A percentile compares a stretch with the other conserved stretches of the same genome.
phyloP scores from a whole-genome alignment of 2,797 vertebrate genomes.

The Protosalanx chinensis region DNA sequence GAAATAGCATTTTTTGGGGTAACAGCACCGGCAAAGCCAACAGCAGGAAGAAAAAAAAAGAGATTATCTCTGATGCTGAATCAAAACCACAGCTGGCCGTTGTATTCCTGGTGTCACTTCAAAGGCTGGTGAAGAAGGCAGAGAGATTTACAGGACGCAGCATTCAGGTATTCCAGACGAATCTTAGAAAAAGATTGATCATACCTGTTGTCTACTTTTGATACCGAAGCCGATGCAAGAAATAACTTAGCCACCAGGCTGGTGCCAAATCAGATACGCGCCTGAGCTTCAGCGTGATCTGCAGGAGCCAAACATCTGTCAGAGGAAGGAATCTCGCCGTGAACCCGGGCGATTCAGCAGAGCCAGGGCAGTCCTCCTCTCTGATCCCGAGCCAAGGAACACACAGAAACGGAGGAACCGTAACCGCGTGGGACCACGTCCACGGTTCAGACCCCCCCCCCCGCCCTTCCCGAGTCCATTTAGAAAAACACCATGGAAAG shows the following conservation, averaged over 20 bases:
- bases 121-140: slow-evolving; percentile 35
- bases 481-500: too few relatives aligned
- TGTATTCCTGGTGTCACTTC: slow-evolving; percentile 34
- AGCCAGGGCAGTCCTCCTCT: slow-evolving; percentile 26
- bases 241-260: slow-evolving; percentile 28
- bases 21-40: not conserved
- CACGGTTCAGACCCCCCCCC: too few relatives aligned
- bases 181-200: slow-evolving; percentile 26
- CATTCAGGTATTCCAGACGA: slow-evolving; percentile 33
- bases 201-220: slow-evolving; percentile 33
- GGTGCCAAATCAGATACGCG: slow-evolving; percentile 35
- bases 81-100: slow-evolving; percentile 17
- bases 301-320: slow-evolving; percentile 65
- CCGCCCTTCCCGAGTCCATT: too few relatives aligned
- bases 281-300: slow-evolving; percentile 51
- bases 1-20: slow-evolving; percentile 9
- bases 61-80: slow-evolving; percentile 12
- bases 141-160: slow-evolving; percentile 35
- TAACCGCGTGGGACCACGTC: not conserved
- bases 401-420: slow-evolving; percentile 33
- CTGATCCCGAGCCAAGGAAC: slow-evolving; percentile 54
- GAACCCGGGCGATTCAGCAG: slow-evolving; percentile 42
- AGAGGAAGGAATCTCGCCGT: slow-evolving; percentile 50
- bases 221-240: slow-evolving; percentile 21
- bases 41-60: not conserved